Conservation (phyloP, 2,888 invertebrate genomes). For the Operophtera brumata region DNA sequence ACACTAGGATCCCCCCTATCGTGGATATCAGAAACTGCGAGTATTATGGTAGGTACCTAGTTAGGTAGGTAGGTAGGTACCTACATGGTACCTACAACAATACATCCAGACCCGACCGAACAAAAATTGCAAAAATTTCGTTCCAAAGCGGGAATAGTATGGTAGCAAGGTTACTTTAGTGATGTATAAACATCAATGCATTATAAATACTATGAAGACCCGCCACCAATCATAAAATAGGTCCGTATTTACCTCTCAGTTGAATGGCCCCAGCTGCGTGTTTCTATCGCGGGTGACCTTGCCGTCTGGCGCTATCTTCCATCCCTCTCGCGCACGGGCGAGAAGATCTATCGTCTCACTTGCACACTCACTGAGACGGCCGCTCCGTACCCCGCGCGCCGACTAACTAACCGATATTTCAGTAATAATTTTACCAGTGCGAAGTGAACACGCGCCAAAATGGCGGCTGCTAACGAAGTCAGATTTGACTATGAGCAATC, state of each 20-base stretch:
- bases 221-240: too few relatives aligned
- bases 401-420: not conserved
- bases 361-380: slow-evolving; percentile 6
- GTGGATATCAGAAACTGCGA: too few relatives aligned
- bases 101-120: too few relatives aligned
- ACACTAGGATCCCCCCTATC: too few relatives aligned
- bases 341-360: not conserved
- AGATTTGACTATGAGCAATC: slow-evolving; percentile 4
- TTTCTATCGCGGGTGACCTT: slow-evolving; percentile 10
- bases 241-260: not conserved
- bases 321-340: not conserved
- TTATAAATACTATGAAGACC: too few relatives aligned
- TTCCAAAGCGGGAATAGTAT: too few relatives aligned
- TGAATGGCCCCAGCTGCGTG: not conserved
- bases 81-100: too few relatives aligned
- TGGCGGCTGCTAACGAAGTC: slow-evolving; percentile 4
- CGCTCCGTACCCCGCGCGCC: slow-evolving; percentile 13
- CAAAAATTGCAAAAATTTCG: too few relatives aligned
- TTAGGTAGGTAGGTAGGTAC: too few relatives aligned
- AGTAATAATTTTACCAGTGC: slow-evolving; percentile 6
- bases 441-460: slow-evolving; percentile 12
- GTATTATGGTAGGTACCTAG: too few relatives aligned
- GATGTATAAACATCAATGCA: too few relatives aligned
- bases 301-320: slow-evolving; percentile 2
- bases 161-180: too few relatives aligned